A percentile compares a stretch with the other conserved stretches of the same genome.
Evolutionary conservation across 2,888 invertebrate species (phyloP).

Genomic region (Mellilla xanthometata): DNA sequence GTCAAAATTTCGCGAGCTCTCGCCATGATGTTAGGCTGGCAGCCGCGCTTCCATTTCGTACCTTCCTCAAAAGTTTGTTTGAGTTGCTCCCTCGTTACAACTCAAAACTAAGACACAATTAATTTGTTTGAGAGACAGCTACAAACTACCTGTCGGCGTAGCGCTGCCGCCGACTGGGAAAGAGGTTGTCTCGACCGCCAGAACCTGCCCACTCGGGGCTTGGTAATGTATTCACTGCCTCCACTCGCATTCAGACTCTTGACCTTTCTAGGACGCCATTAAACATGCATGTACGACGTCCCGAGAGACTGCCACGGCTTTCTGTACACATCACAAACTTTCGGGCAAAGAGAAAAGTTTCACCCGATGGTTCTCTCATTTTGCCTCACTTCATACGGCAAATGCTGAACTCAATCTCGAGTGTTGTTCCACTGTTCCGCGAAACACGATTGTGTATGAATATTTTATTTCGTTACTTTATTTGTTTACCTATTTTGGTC

Average conservation of each 20-base stretch:
- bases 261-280: constrained; percentile 78
- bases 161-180: constrained; percentile 62
- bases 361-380: constrained; percentile 63
- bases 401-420: constrained; percentile 48
- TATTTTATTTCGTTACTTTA: constrained; percentile 32
- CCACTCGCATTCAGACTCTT: constrained; percentile 68
- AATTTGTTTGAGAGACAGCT: constrained; percentile 78
- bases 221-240: constrained; percentile 75
- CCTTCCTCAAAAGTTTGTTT: constrained; percentile 69
- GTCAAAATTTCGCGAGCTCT: constrained; percentile 57
- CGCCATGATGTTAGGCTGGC: constrained; percentile 47
- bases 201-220: constrained; percentile 57
- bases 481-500: constrained; percentile 20
- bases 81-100: constrained; percentile 65
- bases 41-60: constrained; percentile 52
- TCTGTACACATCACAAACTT: constrained; percentile 73
- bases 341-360: constrained; percentile 75
- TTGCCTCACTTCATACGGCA: constrained; percentile 56
- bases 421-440: constrained; percentile 45
- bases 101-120: constrained; percentile 76
- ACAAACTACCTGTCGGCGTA: constrained; percentile 75
- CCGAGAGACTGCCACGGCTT: constrained; percentile 64
- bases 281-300: constrained; percentile 74
- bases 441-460: constrained; percentile 36
- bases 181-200: constrained; percentile 66